phyloP scores from a whole-genome alignment of 2,797 vertebrate species.

The Betta splendens region DNA sequence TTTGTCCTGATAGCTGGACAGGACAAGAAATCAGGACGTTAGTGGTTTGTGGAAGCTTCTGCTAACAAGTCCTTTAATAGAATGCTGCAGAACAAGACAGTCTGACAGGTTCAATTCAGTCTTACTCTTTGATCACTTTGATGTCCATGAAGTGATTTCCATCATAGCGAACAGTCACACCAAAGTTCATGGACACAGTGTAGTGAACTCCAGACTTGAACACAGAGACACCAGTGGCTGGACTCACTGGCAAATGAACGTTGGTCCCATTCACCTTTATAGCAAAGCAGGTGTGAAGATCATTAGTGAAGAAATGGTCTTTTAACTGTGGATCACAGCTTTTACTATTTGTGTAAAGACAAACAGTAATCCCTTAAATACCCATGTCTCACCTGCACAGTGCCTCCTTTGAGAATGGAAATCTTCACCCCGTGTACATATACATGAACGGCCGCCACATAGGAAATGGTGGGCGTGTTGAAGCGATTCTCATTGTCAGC shows the following conservation, averaged over 20 bases:
- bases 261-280: slow-evolving; percentile 76
- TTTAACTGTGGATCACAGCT: no score
- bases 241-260: slow-evolving; percentile 74
- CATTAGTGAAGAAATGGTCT: no score
- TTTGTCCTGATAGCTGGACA: slow-evolving; percentile 69
- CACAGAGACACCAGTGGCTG: slow-evolving; percentile 71
- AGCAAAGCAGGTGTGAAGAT: not conserved
- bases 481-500: slow-evolving; percentile 81
- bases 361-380: no score
- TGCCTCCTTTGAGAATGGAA: slow-evolving; percentile 81
- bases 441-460: slow-evolving; percentile 81
- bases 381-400: slow-evolving; percentile 75
- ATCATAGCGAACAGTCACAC: slow-evolving; percentile 82
- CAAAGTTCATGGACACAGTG: slow-evolving; percentile 77
- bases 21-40: not conserved
- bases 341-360: no score
- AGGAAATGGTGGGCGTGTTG: slow-evolving; percentile 74
- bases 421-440: slow-evolving; percentile 71
- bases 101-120: not conserved
- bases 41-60: not conserved
- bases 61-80: no score
- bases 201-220: slow-evolving; percentile 76
- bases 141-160: slow-evolving; percentile 82
- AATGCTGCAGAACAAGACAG: not conserved
- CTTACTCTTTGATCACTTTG: slow-evolving; percentile 80